Evolutionary conservation across 1,140 invertebrate genomes (phyloP).

Genomic region (Drosophila littoralis): DNA sequence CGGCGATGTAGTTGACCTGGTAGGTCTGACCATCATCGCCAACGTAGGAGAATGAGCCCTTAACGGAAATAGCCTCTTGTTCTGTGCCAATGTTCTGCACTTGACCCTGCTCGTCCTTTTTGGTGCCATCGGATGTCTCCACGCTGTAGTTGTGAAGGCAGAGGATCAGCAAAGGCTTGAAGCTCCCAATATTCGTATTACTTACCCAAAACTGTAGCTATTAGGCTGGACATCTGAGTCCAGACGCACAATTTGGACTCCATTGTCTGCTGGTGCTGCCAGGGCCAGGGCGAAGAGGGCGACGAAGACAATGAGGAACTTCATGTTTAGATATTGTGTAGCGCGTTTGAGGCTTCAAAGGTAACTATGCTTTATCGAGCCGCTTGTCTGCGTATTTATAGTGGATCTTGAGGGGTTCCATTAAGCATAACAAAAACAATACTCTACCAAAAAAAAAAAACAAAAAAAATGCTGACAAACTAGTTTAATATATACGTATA

Average conservation of each 20-base stretch:
- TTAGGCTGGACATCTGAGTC: conserved; percentile 84
- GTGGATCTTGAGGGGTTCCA: not conserved
- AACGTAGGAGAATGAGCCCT: conserved; percentile 86
- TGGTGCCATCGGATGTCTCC: conserved; percentile 54
- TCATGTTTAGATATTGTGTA: conserved; percentile 52
- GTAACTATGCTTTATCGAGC: conserved; percentile 26
- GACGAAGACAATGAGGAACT: conserved; percentile 73
- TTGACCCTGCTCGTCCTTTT: conserved; percentile 13
- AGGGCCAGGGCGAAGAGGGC: conserved; percentile 74
- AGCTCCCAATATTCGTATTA: conserved; percentile 5
- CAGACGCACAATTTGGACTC: conserved; percentile 61
- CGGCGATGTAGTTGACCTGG: conserved; percentile 88
- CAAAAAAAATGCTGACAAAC: conserved; percentile 30
- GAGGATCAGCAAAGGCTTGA: not conserved
- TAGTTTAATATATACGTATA: conserved; percentile 14
- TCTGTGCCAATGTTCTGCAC: conserved; percentile 59
- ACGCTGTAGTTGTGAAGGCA: conserved; percentile 32
- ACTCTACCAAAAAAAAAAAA: conserved; percentile 11
- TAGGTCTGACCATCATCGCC: conserved; percentile 88
- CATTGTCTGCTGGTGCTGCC: conserved; percentile 31
- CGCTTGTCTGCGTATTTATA: conserved; percentile 20
- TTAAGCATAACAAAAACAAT: not conserved
- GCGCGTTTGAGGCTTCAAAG: conserved; percentile 39
- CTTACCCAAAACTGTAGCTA: conserved; percentile 85
- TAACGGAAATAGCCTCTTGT: conserved; percentile 84